These are phyloP conservation scores for Rallus crepitans DNA, from an alignment of 2,797 vertebrate species.

Conservation along the genomic window DNA sequence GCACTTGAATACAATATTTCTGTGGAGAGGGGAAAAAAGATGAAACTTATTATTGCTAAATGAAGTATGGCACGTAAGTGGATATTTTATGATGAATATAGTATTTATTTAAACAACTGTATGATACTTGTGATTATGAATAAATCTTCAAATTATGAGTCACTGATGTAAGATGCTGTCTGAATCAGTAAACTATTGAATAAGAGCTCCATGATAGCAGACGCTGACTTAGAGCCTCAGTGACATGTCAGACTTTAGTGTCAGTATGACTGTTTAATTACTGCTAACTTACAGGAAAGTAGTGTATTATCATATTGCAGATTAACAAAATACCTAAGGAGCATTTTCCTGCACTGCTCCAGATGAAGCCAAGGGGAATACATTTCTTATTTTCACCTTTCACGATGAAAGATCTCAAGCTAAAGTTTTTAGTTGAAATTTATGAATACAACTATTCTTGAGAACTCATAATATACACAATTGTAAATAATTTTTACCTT, in stretches of 20 bases:
- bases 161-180: background rate
- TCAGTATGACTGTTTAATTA: background rate
- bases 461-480: background rate
- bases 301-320: background rate
- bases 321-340: background rate
- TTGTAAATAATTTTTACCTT: background rate
- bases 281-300: background rate
- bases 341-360: background rate
- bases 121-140: background rate
- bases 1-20: background rate
- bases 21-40: background rate
- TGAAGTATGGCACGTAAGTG: background rate
- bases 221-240: background rate
- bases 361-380: background rate
- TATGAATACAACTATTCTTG: background rate
- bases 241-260: background rate
- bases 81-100: background rate
- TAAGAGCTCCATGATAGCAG: background rate
- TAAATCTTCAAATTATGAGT: background rate
- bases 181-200: background rate
- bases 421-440: background rate
- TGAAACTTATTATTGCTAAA: background rate
- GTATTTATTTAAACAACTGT: background rate
- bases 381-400: background rate
- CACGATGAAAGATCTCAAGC: fast-evolving